These are phyloP conservation scores for Leucoraja ocellata DNA, from an alignment of 2,797 vertebrate species.

Conservation along the genomic window DNA sequence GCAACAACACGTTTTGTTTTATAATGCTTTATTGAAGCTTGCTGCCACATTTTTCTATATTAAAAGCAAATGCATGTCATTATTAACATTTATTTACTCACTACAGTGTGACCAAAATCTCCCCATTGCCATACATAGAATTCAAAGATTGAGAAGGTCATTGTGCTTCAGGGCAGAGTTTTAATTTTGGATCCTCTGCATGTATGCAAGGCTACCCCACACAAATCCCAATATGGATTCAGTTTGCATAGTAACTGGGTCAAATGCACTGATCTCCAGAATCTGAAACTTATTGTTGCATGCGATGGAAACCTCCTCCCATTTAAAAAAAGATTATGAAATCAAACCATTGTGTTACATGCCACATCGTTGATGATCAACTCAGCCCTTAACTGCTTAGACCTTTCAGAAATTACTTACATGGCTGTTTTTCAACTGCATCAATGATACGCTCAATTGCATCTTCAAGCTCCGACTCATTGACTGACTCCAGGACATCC, in stretches of 20 bases:
- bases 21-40: background rate
- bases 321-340: background rate
- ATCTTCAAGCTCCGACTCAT: conserved; percentile 71
- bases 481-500: conserved; percentile 70
- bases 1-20: background rate
- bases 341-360: background rate
- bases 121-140: too few species aligned
- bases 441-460: conserved; percentile 78
- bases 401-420: conserved; percentile 57
- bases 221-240: background rate
- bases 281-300: background rate
- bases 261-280: background rate
- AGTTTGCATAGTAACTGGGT: background rate
- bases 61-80: background rate
- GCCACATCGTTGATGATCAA: background rate
- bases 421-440: conserved; percentile 81
- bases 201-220: background rate
- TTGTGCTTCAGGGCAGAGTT: background rate
- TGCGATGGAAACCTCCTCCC: background rate
- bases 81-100: background rate
- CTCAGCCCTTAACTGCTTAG: background rate
- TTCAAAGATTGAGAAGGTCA: background rate
- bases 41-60: background rate
- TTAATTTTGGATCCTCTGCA: too few species aligned
- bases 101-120: background rate